These are phyloP conservation scores for Exephanes ischioxanthus DNA, from an alignment of 2,888 invertebrate genomes.

Conservation along the genomic window DNA sequence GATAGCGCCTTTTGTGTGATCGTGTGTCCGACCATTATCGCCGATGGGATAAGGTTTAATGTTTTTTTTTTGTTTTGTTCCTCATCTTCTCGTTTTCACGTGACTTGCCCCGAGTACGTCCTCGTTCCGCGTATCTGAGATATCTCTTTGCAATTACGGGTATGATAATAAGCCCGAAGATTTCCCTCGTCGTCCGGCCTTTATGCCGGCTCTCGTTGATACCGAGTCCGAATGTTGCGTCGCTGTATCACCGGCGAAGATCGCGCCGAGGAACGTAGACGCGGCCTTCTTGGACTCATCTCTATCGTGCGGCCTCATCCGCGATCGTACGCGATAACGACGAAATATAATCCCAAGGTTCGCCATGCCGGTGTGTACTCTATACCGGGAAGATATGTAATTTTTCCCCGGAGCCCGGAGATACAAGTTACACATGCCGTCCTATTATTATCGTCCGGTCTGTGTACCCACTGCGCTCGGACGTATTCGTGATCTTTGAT, in stretches of 20 bases:
- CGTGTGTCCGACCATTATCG: background rate
- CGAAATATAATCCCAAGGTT: constrained; percentile 47
- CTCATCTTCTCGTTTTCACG: background rate
- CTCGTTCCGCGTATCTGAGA: constrained; percentile 7
- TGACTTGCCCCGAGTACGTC: background rate
- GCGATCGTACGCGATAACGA: constrained; percentile 24
- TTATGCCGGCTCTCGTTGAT: background rate
- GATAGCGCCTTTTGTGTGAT: background rate
- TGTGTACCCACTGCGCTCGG: constrained; percentile 5
- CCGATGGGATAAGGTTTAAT: constrained; percentile 1
- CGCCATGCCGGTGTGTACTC: background rate
- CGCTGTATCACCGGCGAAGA: constrained; percentile 6
- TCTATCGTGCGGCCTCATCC: background rate
- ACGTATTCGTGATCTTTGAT: constrained; percentile 55
- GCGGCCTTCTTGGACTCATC: background rate
- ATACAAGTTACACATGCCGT: background rate
- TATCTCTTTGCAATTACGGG: constrained; percentile 20
- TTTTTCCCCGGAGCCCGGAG: constrained; percentile 18
- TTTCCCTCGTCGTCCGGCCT: background rate
- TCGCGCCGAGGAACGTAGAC: constrained; percentile 12
- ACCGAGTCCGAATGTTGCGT: background rate
- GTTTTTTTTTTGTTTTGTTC: background rate
- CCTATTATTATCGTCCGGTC: constrained; percentile 24
- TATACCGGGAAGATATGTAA: background rate
- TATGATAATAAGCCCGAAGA: constrained; percentile 13